Percentiles rank a stretch among this genome's conserved stretches.
These are phyloP conservation scores for Sarotherodon lohbergeri DNA, from an alignment of 2,113 vertebrate genomes.

Conservation along the genomic window DNA sequence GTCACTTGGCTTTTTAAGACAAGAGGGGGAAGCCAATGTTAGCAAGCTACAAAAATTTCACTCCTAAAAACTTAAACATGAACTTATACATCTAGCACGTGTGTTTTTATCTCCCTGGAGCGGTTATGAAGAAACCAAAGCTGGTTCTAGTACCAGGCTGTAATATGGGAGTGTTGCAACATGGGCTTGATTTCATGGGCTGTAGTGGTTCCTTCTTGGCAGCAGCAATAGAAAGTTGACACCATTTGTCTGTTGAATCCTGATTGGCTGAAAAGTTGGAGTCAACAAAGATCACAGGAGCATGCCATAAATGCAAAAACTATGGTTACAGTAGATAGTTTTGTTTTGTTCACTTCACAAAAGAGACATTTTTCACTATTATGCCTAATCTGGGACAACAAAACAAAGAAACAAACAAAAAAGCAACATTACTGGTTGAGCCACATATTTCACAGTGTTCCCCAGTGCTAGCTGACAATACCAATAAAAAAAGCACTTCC, in stretches of 20 bases:
- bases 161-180: background rate
- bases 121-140: too few species aligned
- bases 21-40: background rate
- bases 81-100: background rate
- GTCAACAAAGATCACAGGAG: too few species aligned
- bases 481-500: background rate
- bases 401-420: background rate
- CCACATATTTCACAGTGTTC: background rate
- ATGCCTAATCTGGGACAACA: background rate
- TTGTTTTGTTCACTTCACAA: background rate
- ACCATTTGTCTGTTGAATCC: background rate
- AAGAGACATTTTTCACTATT: background rate
- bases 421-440: background rate
- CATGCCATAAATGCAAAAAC: too few species aligned
- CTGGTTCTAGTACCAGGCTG: background rate
- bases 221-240: background rate
- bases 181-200: background rate
- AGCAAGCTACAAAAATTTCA: background rate
- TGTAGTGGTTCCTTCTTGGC: background rate
- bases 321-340: too few species aligned
- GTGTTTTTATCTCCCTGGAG: too few species aligned
- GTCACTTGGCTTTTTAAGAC: background rate
- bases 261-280: too few species aligned
- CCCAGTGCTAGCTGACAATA: background rate
- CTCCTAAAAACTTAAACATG: background rate